Conservation (phyloP, 1,140 invertebrate genomes). For the Latrodectus geometricus region DNA sequence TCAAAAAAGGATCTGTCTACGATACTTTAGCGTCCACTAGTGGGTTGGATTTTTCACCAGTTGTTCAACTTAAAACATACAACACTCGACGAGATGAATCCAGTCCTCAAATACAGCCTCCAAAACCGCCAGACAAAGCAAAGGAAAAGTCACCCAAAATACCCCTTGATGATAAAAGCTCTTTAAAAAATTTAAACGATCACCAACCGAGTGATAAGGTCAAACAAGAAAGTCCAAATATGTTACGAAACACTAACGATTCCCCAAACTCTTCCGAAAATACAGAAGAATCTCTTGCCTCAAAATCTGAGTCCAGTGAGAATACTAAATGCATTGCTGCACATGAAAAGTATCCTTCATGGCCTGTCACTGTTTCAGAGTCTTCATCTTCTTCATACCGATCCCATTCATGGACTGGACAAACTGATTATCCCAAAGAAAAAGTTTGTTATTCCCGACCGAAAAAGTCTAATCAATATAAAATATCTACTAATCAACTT, state of each 20-base stretch:
- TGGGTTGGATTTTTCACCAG: conserved; percentile 62
- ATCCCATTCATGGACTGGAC: conserved; percentile 81
- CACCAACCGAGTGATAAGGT: not conserved
- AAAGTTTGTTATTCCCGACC: conserved; percentile 78
- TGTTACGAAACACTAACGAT: not conserved
- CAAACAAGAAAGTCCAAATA: not conserved
- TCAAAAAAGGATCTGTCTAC: conserved; percentile 64
- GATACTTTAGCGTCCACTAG: conserved; percentile 63
- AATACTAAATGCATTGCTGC: conserved; percentile 39
- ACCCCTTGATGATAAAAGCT: conserved; percentile 1
- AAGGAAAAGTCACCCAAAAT: conserved; percentile 30
- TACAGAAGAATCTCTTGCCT: not conserved
- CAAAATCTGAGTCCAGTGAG: not conserved
- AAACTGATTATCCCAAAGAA: conserved; percentile 81
- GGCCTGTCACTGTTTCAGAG: conserved; percentile 73
- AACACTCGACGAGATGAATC: conserved; percentile 35
- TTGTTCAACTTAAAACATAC: conserved; percentile 60
- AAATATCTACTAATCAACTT: conserved; percentile 75
- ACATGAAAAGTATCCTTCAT: conserved; percentile 85
- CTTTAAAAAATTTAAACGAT: conserved; percentile 1
- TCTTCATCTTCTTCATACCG: conserved; percentile 66
- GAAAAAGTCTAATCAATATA: conserved; percentile 75
- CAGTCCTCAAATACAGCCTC: not conserved
- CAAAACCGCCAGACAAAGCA: conserved; percentile 28
- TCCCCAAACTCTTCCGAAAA: not conserved